Base-by-base conservation (phyloP, 1,140 invertebrate species). In the Drosophila kepulauana region DNA sequence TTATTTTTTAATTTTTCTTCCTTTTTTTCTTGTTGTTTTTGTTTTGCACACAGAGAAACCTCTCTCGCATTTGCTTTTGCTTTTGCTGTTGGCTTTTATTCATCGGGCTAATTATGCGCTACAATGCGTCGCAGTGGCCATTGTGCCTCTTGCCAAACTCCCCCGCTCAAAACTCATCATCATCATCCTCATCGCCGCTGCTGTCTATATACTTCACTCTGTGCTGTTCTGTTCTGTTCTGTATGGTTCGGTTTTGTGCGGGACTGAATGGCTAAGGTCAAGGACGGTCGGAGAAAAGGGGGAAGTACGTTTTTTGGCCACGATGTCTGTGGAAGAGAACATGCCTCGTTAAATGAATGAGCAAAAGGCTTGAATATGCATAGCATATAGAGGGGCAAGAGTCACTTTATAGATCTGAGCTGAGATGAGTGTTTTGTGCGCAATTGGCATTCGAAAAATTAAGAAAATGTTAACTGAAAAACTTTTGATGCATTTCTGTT, bases 51-150 rank as follows among this genome's bases (percentile, higher is more conserved):
- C 61, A 74, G 30, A 49, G 20, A 25, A 73, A 67, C 35, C 63
- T 54, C 59, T 15, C 35, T 57, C 16, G 67, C 30, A 59, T 69
- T 56, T 63, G 66, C 51, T 52, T 64, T 62, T 38, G 20, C 0
- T 25, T 25, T 25, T 25, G 20, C 20, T 25, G 20, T 25, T 72
- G 76, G 72, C 69, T 84, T 86, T 84, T 80, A 85, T 86, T 81
- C 81, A 81, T 80, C 78, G 65, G 85, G 82, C 81, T 85, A 86
- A 85, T 85, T 85, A 85, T 85, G 81, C 81, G 82, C 81, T 86
- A 81, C 78, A 86, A 78, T 85, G 81, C 81, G 78, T 84, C 81
- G 80, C 65, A 54, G 64, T 66, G 81, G 78, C 81, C 65, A 77
- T 85, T 85, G 81, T 84, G 81, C 56, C 38, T 51, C 41, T 43